Evolutionary conservation across 2,113 vertebrate species (phyloP), one percentile per base, ranked within the genome.

Genomic region (Chelonoidis abingdonii): DNA sequence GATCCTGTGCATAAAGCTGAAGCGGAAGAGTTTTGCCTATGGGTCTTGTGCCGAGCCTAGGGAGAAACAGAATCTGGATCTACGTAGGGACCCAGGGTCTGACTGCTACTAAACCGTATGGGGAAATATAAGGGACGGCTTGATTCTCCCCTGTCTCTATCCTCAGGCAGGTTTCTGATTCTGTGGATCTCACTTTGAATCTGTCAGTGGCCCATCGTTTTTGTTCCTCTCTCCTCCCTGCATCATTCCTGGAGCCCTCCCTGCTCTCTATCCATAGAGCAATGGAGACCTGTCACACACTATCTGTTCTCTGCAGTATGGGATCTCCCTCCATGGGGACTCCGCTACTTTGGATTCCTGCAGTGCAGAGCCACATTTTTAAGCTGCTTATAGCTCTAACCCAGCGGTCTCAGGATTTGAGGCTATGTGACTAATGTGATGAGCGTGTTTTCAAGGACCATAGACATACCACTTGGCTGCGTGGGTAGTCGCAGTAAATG

Each of bases 41-140:
- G 69, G 83, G 89, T 83, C 93, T 89, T 92, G 95, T 94, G 54
- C 54, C 69, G 89, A 44, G 38, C 22, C 24, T 44, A 84, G 95
- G 82, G 75, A 93, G 44, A 95, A 83, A 50, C 3, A 87, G 94
- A 92, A 95, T 97, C 94, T 97, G 89, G 97, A 95, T 89, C 93
- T 59, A 2, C 0, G 1, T 27, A 92, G 88, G 81, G 93, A 96
- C 95, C 89, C 92, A 91, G 97, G 65, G 95, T 90, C 86, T 0
- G 54, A 97, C 96, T 97, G 97, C 82, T 94, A 69, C 47, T 75
- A 0, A 3, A 62, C 91, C 96, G 86, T 83, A 54, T 97, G 95
- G 96, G 96, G 89, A 95, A 88, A 56, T 0, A 0, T 81, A 83
- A 82, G 86, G 89, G 88, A 92, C 21, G 86, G 19, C 81, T 95